A percentile compares a stretch with the other conserved stretches of the same genome.
These are phyloP conservation scores for Drosophila busckii DNA, from an alignment of 1,140 invertebrate species.

Conservation along the genomic window DNA sequence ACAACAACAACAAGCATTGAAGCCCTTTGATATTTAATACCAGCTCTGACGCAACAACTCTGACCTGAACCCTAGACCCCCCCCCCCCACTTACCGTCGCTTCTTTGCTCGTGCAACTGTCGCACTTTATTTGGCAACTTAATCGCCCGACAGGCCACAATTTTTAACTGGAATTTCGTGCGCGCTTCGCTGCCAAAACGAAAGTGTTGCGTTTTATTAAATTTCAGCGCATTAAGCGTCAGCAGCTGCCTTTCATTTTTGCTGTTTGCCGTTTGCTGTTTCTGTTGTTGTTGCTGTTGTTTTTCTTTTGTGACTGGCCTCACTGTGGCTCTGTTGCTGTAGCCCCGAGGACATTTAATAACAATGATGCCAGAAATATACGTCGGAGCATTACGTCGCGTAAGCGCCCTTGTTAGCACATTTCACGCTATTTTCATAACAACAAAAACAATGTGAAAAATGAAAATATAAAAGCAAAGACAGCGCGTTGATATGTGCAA, in stretches of 20 bases:
- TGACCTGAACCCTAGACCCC: slow-evolving; percentile 24
- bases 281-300: slow-evolving; percentile 16
- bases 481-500: too few relatives aligned
- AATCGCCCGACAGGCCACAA: slow-evolving; percentile 62
- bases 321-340: slow-evolving; percentile 4
- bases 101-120: slow-evolving; percentile 26
- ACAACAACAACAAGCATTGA: slow-evolving; percentile 17
- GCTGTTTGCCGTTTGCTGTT: slow-evolving; percentile 1
- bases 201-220: slow-evolving; percentile 59
- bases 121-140: slow-evolving; percentile 76
- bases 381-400: too few relatives aligned
- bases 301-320: neutral
- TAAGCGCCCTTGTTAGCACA: slow-evolving; percentile 27
- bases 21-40: slow-evolving; percentile 75
- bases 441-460: neutral
- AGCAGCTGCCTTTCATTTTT: slow-evolving; percentile 43
- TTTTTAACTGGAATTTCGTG: slow-evolving; percentile 64
- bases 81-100: neutral
- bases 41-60: too few relatives aligned
- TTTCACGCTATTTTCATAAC: slow-evolving; percentile 12
- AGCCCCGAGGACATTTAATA: slow-evolving; percentile 44
- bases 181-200: slow-evolving; percentile 6
- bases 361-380: slow-evolving; percentile 46
- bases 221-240: slow-evolving; percentile 57
- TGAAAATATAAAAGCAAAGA: neutral